Percentiles rank a stretch among this genome's conserved stretches.
Evolutionary conservation across 2,797 vertebrate genomes (phyloP).

Genomic region (Sarcoramphus papa): DNA sequence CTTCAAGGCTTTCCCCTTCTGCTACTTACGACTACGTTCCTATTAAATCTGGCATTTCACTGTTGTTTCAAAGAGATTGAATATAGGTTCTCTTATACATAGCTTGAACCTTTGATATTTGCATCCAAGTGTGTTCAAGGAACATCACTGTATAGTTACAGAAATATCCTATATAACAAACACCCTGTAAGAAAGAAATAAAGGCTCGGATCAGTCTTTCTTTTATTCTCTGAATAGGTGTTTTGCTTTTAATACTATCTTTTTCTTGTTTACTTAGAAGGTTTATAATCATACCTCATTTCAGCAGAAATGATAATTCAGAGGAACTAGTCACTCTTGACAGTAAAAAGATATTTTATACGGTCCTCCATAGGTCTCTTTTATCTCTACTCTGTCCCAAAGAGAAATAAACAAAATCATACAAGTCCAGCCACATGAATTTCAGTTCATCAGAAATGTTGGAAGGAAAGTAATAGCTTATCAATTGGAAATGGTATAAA

Average conservation of each 20-base stretch:
- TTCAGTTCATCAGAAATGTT: not conserved
- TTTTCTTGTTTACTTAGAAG: not conserved
- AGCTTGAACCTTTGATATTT: slow-evolving; percentile 54
- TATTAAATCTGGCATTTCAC: slow-evolving; percentile 55
- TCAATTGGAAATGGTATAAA: not conserved
- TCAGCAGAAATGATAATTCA: not conserved
- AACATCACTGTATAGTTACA: not conserved
- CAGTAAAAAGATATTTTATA: not conserved
- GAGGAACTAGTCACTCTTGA: not conserved
- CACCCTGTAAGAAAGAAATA: not conserved
- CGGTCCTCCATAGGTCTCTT: not conserved
- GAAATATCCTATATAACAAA: not conserved
- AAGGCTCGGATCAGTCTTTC: not conserved
- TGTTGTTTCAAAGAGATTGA: slow-evolving; percentile 17
- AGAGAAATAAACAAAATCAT: not conserved
- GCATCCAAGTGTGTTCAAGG: not conserved
- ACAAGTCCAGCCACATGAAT: not conserved
- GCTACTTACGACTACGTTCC: not conserved
- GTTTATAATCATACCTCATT: not conserved
- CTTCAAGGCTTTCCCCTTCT: not conserved
- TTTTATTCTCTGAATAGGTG: not conserved
- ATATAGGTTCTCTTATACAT: not conserved
- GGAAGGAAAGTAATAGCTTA: not conserved
- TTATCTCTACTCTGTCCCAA: not conserved
- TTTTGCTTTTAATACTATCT: not conserved